Evolutionary conservation across 2,797 vertebrate genomes (phyloP).

Genomic region (Falco peregrinus): DNA sequence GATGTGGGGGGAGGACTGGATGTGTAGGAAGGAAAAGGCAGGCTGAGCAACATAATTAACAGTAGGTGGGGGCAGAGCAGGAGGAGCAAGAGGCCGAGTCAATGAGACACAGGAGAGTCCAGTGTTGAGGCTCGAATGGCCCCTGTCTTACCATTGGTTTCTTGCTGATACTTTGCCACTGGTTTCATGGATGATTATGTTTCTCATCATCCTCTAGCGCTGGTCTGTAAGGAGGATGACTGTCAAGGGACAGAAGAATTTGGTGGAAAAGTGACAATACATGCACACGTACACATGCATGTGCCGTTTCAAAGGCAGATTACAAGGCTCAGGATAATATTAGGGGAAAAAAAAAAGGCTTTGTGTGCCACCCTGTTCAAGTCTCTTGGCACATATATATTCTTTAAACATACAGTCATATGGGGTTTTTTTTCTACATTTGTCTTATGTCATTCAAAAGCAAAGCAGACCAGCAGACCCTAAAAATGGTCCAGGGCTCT

Average conservation of each 20-base stretch:
- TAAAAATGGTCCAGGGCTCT: neutral
- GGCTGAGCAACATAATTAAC: neutral
- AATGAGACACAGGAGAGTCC: neutral
- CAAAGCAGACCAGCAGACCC: neutral
- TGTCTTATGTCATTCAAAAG: neutral
- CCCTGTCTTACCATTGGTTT: neutral
- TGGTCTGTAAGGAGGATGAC: neutral
- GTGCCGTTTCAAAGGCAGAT: neutral
- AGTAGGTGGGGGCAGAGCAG: neutral
- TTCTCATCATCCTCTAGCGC: neutral
- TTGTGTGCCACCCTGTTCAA: too few species aligned
- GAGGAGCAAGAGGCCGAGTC: neutral
- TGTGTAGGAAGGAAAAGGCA: neutral
- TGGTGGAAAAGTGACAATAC: neutral
- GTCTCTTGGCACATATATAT: rapidly evolving
- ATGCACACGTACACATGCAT: rapidly evolving
- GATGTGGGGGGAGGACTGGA: neutral
- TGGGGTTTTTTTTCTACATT: neutral
- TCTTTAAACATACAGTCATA: rapidly evolving
- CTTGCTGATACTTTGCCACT: neutral
- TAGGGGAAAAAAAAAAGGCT: neutral
- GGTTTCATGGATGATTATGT: too few species aligned
- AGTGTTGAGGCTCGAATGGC: neutral
- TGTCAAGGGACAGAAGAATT: neutral
- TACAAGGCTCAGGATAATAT: neutral